Percentiles rank a stretch among this genome's conserved stretches.
phyloP scores from a whole-genome alignment of 2,888 invertebrate genomes.

The Labia minor region DNA sequence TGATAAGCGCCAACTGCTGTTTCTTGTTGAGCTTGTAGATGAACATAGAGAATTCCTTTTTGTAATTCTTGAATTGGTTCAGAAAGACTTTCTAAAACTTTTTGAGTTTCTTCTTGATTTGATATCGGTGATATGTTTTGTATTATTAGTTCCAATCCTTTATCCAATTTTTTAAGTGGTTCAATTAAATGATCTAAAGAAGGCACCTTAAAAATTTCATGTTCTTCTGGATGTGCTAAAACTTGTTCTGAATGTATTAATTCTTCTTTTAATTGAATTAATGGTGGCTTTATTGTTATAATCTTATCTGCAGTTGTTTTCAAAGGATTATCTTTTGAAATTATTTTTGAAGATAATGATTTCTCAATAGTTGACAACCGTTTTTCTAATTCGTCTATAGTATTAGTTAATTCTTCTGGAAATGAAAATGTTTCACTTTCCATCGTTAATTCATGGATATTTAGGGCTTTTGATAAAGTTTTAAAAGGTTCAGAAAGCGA shows the following conservation, averaged over 20 bases:
- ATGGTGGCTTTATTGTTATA: conserved; percentile 16
- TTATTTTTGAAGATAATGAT: conserved; percentile 3
- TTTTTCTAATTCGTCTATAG: conserved; percentile 19
- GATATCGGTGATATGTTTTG: conserved; percentile 19
- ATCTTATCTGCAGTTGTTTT: neutral
- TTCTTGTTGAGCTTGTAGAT: conserved; percentile 28
- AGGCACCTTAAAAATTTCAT: neutral
- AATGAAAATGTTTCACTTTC: neutral
- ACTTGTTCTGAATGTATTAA: conserved; percentile 20
- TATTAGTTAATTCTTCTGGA: conserved; percentile 15
- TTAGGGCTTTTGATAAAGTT: neutral
- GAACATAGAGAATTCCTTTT: conserved; percentile 34
- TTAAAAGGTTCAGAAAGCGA: neutral
- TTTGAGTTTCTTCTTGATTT: neutral
- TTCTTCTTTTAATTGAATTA: conserved; percentile 22
- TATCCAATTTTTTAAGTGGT: conserved; percentile 33
- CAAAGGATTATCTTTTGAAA: neutral
- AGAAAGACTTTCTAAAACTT: conserved; percentile 35
- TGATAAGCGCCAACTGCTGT: conserved; percentile 14
- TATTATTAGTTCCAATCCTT: conserved; percentile 18
- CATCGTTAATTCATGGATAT: neutral
- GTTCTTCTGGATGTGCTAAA: conserved; percentile 14
- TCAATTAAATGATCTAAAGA: conserved; percentile 35
- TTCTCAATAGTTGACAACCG: conserved; percentile 20
- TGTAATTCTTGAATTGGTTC: conserved; percentile 37